Conservation (phyloP, 1,140 invertebrate genomes). For the Drosophila chauvacae region DNA sequence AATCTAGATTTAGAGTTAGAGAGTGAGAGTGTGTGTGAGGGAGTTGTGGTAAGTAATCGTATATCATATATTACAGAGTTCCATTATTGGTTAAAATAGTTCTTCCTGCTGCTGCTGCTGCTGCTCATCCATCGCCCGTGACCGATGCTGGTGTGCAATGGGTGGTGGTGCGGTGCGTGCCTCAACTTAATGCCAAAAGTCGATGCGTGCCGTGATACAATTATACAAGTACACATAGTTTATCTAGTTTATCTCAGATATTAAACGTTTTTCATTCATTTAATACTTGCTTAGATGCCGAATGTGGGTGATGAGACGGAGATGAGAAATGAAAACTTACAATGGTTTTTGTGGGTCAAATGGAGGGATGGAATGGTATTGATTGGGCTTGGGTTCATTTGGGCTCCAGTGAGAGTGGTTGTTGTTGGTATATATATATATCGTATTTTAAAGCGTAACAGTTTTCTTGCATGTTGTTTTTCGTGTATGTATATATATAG, state of each 20-base stretch:
- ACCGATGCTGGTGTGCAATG: constrained; percentile 35
- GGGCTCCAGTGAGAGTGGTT: constrained; percentile 36
- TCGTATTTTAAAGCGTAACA: constrained; percentile 77
- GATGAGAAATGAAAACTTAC: constrained; percentile 75
- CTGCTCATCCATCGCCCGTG: constrained; percentile 14
- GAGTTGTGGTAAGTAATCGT: constrained; percentile 35
- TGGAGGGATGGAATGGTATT: constrained; percentile 46
- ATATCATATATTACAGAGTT: constrained; percentile 74
- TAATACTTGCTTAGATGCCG: constrained; percentile 71
- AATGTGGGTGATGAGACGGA: constrained; percentile 40
- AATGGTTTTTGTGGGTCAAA: constrained; percentile 40
- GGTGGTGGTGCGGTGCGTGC: constrained; percentile 20
- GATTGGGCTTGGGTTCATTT: constrained; percentile 16
- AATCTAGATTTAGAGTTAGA: constrained; percentile 37
- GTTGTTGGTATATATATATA: constrained; percentile 44
- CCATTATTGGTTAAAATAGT: constrained; percentile 66
- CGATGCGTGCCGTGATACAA: constrained; percentile 39
- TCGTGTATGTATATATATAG: constrained; percentile 27
- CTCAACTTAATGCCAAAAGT: constrained; percentile 50
- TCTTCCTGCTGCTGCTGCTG: constrained; percentile 7
- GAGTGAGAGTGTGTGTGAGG: constrained; percentile 31
- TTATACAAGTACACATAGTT: constrained; percentile 48
- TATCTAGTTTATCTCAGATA: constrained; percentile 39
- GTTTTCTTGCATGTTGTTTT: constrained; percentile 75
- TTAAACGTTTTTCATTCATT: constrained; percentile 72